These are phyloP conservation scores for Papilio glaucus DNA, from an alignment of 1,140 invertebrate genomes.

Conservation along the genomic window DNA sequence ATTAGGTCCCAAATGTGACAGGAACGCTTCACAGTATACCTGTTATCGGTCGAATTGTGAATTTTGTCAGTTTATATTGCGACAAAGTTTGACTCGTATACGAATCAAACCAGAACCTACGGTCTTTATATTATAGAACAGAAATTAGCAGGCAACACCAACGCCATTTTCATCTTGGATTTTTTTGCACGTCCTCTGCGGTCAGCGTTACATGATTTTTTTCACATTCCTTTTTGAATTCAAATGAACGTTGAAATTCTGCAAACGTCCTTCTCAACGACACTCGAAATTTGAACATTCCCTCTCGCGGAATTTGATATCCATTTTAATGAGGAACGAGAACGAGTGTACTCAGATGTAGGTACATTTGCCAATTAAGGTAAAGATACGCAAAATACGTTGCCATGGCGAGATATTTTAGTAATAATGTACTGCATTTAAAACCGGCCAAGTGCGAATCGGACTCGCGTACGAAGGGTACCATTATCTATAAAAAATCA, in stretches of 20 bases:
- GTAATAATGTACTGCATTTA: too few relatives aligned
- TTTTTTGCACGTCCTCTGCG: conserved; percentile 1
- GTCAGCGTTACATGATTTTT: not conserved
- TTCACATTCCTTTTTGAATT: conserved; percentile 3
- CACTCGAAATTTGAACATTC: not conserved
- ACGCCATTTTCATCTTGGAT: not conserved
- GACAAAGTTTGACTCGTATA: too few relatives aligned
- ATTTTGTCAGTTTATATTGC: too few relatives aligned
- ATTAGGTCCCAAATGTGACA: too few relatives aligned
- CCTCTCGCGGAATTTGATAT: not conserved
- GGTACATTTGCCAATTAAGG: not conserved
- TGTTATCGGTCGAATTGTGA: too few relatives aligned
- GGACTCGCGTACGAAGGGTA: too few relatives aligned
- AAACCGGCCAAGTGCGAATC: too few relatives aligned
- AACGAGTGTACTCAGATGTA: not conserved
- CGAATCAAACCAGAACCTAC: too few relatives aligned
- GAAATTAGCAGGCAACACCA: not conserved
- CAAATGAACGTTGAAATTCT: conserved; percentile 14
- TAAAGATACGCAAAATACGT: not conserved
- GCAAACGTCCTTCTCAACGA: not conserved
- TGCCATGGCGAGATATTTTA: too few relatives aligned
- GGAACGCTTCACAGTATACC: too few relatives aligned
- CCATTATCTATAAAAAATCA: too few relatives aligned
- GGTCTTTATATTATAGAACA: not conserved
- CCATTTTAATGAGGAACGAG: conserved; percentile 1